Conservation (phyloP, 2,888 invertebrate genomes). For the Troides oblongomaculatus region DNA sequence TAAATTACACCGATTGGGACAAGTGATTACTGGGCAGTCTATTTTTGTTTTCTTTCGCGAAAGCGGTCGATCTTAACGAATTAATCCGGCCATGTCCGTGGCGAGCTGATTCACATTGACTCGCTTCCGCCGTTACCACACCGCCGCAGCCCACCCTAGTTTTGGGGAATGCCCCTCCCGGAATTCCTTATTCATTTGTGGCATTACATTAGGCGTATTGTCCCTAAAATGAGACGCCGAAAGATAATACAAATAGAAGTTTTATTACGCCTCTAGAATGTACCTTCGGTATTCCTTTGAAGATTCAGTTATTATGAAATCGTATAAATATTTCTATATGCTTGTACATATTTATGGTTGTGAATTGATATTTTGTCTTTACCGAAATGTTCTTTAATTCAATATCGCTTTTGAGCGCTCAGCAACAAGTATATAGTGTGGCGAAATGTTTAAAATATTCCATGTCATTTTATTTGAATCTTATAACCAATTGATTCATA, state of each 20-base stretch:
- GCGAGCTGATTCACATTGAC: conserved; percentile 49
- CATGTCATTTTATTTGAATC: no score
- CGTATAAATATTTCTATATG: background rate
- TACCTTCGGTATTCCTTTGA: conserved; percentile 1
- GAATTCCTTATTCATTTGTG: conserved; percentile 73
- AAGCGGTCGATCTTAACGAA: conserved; percentile 56
- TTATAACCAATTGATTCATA: background rate
- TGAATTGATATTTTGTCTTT: background rate
- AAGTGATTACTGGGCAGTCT: conserved; percentile 53
- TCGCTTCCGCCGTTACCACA: conserved; percentile 49
- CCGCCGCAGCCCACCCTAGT: conserved; percentile 43
- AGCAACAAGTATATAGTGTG: no score
- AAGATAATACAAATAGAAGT: conserved; percentile 42
- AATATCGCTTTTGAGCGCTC: background rate
- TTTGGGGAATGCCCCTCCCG: conserved; percentile 51
- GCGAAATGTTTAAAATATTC: no score
- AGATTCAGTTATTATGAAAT: background rate
- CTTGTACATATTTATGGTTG: background rate
- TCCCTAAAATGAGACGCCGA: conserved; percentile 62
- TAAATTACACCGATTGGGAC: conserved; percentile 50
- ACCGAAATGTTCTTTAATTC: background rate
- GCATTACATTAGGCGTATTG: conserved; percentile 73
- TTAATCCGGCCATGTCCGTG: conserved; percentile 60
- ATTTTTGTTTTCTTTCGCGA: conserved; percentile 57
- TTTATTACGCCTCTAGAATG: conserved; percentile 51